Evolutionary conservation across 2,888 invertebrate species (phyloP).

Genomic region (Malachius bipustulatus): DNA sequence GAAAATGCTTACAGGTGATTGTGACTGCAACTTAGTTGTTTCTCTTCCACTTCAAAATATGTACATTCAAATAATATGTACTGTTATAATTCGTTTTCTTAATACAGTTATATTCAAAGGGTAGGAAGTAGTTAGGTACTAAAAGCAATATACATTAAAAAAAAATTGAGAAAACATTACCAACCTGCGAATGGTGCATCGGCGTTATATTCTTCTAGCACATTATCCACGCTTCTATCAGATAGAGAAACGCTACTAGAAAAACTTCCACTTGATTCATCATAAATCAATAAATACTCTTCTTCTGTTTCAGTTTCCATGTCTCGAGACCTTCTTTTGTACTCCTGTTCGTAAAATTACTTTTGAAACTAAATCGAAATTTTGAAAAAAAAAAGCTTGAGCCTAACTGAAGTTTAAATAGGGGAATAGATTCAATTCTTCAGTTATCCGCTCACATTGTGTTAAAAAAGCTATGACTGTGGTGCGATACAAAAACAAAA

Average conservation of each 20-base stretch:
- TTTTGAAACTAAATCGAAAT: no score
- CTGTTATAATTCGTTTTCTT: no score
- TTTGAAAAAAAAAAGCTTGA: conserved; percentile 3
- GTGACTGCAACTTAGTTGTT: no score
- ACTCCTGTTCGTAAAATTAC: conserved; percentile 47
- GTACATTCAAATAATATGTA: no score
- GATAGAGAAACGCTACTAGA: conserved; percentile 58
- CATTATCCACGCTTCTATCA: conserved; percentile 69
- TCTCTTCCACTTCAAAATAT: no score
- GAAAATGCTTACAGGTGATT: no score
- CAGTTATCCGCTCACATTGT: no score
- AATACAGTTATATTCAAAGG: no score
- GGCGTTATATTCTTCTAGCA: conserved; percentile 72
- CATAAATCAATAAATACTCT: conserved; percentile 41
- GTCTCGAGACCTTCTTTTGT: conserved; percentile 72
- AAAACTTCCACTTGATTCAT: conserved; percentile 61
- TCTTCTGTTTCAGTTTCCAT: conserved; percentile 72
- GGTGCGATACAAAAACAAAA: neutral
- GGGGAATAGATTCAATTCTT: conserved; percentile 9
- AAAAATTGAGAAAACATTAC: no score
- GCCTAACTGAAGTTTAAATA: conserved; percentile 5
- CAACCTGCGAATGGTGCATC: conserved; percentile 80
- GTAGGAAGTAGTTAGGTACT: no score
- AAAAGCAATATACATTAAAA: no score
- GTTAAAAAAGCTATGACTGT: no score